A percentile compares a stretch with the other conserved stretches of the same genome.
phyloP scores from a whole-genome alignment of 2,888 invertebrate genomes.

The Brachycybe producta region DNA sequence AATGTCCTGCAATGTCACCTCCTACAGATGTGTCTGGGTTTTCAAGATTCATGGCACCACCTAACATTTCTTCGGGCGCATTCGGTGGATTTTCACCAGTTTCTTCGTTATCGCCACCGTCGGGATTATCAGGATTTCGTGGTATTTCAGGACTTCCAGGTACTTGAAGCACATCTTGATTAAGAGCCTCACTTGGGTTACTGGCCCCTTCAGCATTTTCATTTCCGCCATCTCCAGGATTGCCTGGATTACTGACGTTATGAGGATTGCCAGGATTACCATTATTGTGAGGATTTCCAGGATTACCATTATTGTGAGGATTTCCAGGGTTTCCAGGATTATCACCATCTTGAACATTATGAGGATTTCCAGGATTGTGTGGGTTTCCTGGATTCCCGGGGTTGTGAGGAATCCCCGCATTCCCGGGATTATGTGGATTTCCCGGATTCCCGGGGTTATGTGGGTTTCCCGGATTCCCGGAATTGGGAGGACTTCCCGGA shows the following conservation, averaged over 20 bases:
- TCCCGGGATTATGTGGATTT: not conserved
- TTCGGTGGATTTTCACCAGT: too few species aligned
- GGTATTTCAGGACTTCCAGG: constrained; percentile 2
- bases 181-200: constrained; percentile 9
- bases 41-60: constrained; percentile 1
- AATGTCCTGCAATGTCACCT: not conserved
- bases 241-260: not conserved
- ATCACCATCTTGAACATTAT: not conserved
- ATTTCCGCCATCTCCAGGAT: constrained; percentile 10
- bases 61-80: too few species aligned
- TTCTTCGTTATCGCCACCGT: not conserved
- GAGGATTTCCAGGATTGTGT: not conserved
- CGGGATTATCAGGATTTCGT: not conserved
- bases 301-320: constrained; percentile 1
- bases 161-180: not conserved
- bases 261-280: not conserved
- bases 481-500: constrained; percentile 2
- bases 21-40: not conserved
- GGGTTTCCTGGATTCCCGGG: too few species aligned
- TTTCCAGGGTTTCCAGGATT: constrained; percentile 1
- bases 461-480: not conserved
- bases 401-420: constrained; percentile 6
- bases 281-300: not conserved
- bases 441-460: not conserved
- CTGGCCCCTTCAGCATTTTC: constrained; percentile 21